Conservation (phyloP, 2,113 vertebrate genomes). For the Hymenochirus boettgeri region DNA sequence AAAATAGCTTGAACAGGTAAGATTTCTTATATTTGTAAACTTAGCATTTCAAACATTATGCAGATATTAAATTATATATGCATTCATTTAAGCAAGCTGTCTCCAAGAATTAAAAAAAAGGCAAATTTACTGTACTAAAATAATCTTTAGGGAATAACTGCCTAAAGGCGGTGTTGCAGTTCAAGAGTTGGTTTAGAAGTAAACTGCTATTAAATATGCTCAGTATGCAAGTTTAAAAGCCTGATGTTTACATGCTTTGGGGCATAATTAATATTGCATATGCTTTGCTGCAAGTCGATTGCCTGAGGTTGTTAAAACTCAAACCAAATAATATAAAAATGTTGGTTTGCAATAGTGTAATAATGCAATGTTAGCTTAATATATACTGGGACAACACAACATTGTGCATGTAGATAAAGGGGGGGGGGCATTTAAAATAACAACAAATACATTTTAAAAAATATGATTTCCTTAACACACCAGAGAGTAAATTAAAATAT, state of each 20-base stretch:
- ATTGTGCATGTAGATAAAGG: neutral
- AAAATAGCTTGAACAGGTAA: too few relatives aligned
- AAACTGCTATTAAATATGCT: neutral
- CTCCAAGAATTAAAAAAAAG: neutral
- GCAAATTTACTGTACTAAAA: neutral
- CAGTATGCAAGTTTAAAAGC: neutral
- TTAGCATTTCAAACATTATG: too few relatives aligned
- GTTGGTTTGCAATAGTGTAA: neutral
- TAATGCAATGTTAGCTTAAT: neutral
- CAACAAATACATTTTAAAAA: too few relatives aligned
- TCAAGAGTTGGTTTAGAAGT: neutral
- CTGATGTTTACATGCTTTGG: conserved; percentile 8
- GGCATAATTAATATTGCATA: conserved; percentile 15
- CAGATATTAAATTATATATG: too few relatives aligned
- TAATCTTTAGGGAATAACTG: neutral
- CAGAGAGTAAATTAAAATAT: too few relatives aligned
- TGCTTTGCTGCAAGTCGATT: neutral
- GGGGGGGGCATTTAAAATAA: too few relatives aligned
- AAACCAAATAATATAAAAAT: conserved; percentile 21
- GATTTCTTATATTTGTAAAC: too few relatives aligned
- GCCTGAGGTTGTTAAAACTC: conserved; percentile 7
- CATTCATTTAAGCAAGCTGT: too few relatives aligned
- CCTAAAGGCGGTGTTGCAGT: conserved; percentile 18
- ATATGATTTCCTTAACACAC: too few relatives aligned
- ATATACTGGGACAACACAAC: neutral